Percentiles rank a stretch among this genome's conserved stretches.
These are phyloP conservation scores for Gopherus evgoodei DNA, from an alignment of 2,113 vertebrate genomes.

Conservation along the genomic window DNA sequence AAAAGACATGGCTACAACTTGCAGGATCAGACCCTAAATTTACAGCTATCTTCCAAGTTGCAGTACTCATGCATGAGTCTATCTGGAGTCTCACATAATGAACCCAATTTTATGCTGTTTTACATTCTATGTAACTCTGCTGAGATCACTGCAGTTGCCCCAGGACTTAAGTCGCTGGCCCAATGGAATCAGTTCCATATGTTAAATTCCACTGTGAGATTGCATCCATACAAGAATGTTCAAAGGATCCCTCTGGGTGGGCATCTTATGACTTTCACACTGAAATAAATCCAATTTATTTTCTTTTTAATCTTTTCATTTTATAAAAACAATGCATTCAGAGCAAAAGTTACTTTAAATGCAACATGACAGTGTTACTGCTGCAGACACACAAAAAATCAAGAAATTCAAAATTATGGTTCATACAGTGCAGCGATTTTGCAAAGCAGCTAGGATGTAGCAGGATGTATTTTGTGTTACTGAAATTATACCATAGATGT, in stretches of 20 bases:
- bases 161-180: not conserved
- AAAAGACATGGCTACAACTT: not conserved
- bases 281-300: not conserved
- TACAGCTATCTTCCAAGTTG: not conserved
- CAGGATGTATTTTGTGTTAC: too few species aligned
- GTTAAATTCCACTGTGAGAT: not conserved
- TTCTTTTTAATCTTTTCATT: not conserved
- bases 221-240: not conserved
- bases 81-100: not conserved
- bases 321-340: not conserved
- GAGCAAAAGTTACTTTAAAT: not conserved
- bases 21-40: not conserved
- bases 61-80: not conserved
- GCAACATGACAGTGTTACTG: not conserved
- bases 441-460: not conserved
- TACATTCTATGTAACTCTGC: not conserved
- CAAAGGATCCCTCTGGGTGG: not conserved
- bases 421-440: not conserved
- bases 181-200: not conserved
- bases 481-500: too few species aligned
- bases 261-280: not conserved
- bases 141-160: not conserved
- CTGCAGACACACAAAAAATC: not conserved
- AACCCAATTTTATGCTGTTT: not conserved
- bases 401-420: not conserved